phyloP scores from a whole-genome alignment of 2,797 vertebrate species.

The Sebastes oblongus region DNA sequence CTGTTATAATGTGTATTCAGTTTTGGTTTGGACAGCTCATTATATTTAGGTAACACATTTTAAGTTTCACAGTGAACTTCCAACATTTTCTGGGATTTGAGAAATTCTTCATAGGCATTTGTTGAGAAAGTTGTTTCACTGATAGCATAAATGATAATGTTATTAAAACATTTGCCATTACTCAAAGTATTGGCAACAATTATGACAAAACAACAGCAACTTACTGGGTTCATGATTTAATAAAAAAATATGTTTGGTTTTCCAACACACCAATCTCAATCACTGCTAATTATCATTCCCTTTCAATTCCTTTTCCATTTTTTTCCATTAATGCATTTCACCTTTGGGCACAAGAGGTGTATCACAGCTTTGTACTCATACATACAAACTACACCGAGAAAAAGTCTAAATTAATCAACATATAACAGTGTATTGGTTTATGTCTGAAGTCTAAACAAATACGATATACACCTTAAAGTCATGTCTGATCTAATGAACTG shows the following conservation, averaged over 20 bases:
- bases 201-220: not conserved
- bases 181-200: not conserved
- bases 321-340: not conserved
- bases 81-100: not conserved
- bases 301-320: not conserved
- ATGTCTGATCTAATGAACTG: not conserved
- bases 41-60: not conserved
- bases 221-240: conserved; percentile 7
- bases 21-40: not conserved
- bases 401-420: not conserved
- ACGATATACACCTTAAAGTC: not conserved
- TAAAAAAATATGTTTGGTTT: conserved; percentile 3
- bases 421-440: not conserved
- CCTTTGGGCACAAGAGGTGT: not conserved
- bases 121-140: not conserved
- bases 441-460: not conserved
- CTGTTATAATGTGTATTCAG: not conserved
- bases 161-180: not conserved
- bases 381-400: not conserved
- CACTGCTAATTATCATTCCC: not conserved
- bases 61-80: not conserved
- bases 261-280: not conserved
- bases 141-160: not conserved
- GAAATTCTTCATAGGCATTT: not conserved
- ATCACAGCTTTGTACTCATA: not conserved